Conservation (phyloP, 2,888 invertebrate species). For the Arge pagana region DNA sequence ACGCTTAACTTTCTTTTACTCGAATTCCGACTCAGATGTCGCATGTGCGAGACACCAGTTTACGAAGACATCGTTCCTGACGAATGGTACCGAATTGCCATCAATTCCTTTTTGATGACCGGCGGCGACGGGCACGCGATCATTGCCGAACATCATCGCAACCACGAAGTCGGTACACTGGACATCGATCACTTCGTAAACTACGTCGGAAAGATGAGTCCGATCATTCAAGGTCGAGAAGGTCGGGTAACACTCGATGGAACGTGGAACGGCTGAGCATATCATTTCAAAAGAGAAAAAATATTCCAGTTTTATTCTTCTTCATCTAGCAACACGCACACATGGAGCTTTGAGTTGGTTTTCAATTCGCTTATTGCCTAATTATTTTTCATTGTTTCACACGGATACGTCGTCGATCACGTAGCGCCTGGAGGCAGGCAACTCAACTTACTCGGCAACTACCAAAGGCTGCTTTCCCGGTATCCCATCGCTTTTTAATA, state of each 20-base stretch:
- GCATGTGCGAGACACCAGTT: conserved; percentile 67
- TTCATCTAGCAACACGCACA: too few species aligned
- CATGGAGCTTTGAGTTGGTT: too few species aligned
- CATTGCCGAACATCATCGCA: conserved; percentile 60
- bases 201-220: conserved; percentile 61
- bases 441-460: too few species aligned
- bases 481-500: too few species aligned
- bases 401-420: too few species aligned
- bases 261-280: conserved; percentile 10
- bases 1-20: too few species aligned
- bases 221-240: conserved; percentile 62
- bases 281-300: too few species aligned
- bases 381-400: too few species aligned
- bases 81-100: conserved; percentile 66
- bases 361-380: too few species aligned
- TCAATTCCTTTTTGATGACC: conserved; percentile 42
- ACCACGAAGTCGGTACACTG: conserved; percentile 58
- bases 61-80: conserved; percentile 65
- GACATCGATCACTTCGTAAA: conserved; percentile 64
- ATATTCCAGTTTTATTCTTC: too few species aligned
- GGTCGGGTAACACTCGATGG: conserved; percentile 61
- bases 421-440: too few species aligned
- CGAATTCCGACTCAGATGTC: conserved; percentile 64
- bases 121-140: conserved; percentile 75
- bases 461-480: too few species aligned